These are phyloP conservation scores for Momotus momota DNA, from an alignment of 2,797 vertebrate genomes.

Conservation along the genomic window DNA sequence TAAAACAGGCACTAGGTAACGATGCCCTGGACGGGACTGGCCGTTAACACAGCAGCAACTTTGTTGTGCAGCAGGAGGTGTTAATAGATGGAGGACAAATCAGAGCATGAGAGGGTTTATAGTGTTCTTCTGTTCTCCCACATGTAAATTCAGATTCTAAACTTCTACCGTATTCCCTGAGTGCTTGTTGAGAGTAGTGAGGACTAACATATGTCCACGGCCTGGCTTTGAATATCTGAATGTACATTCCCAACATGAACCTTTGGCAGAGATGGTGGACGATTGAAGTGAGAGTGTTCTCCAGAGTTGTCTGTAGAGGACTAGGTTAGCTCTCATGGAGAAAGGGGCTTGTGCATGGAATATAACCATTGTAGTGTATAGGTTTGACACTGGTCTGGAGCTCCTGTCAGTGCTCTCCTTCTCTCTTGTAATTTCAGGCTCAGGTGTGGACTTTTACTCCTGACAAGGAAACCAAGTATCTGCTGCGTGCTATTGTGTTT, in stretches of 20 bases:
- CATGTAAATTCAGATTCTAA: background rate
- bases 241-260: background rate
- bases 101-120: background rate
- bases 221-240: background rate
- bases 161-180: background rate
- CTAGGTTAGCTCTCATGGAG: background rate
- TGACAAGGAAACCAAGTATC: slow-evolving; percentile 81
- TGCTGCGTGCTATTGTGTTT: slow-evolving; percentile 79
- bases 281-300: background rate
- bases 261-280: background rate
- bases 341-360: background rate
- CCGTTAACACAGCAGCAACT: background rate
- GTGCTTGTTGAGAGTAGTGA: background rate
- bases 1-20: background rate
- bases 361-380: background rate
- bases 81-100: background rate
- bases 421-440: slow-evolving; percentile 75
- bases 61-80: background rate
- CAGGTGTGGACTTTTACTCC: slow-evolving; percentile 91
- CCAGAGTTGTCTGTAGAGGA: background rate
- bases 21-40: background rate
- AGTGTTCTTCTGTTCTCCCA: background rate
- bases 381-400: background rate
- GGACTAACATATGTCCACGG: background rate
- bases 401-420: background rate